Base-by-base conservation (phyloP, 2,113 vertebrate species). In the Phocoena sinus region DNA sequence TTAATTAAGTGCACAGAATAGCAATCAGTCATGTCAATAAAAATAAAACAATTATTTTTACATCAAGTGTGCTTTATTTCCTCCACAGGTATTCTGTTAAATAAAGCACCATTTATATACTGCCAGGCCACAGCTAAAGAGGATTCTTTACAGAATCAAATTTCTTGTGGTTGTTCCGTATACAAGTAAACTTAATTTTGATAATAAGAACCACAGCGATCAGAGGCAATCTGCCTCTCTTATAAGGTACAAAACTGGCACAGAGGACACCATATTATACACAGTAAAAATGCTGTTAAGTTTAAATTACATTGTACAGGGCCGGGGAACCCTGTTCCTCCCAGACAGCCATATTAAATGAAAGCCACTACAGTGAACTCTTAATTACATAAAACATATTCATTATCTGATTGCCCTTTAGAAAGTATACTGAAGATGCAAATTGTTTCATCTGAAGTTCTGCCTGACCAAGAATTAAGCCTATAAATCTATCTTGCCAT, bases 111-210 rank as follows among this genome's bases (percentile, higher is more conserved):
- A 98, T 99, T 99, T 99, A 99, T 99, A 99, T 99, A 99, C 99
- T 99, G 99, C 99, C 99, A 99, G 99, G 99, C 99, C 99, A 99
- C 99, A 99, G 99, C 99, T 99, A 99, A 99, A 99, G 99, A 99
- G 99, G 99, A 99, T 99, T 99, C 99, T 99, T 99, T 99, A 99
- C 99, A 99, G 99, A 99, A 99, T 99, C 99, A 99, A 99, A 99
- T 99, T 99, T 99, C 99, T 99, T 99, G 99, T 99, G 99, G 99
- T 99, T 99, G 98, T 99, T 99, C 99, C 99, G 99, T 99, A 99
- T 99, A 99, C 99, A 99, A 99, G 99, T 99, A 99, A 99, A 99
- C 99, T 99, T 99, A 99, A 99, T 99, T 99, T 99, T 99, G 99
- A 99, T 99, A 99, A 99, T 99, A 99, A 99, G 99, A 99, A 99